A percentile compares a stretch with the other conserved stretches of the same genome.
phyloP scores from a whole-genome alignment of 2,797 vertebrate species.

The Pangasius macronema region DNA sequence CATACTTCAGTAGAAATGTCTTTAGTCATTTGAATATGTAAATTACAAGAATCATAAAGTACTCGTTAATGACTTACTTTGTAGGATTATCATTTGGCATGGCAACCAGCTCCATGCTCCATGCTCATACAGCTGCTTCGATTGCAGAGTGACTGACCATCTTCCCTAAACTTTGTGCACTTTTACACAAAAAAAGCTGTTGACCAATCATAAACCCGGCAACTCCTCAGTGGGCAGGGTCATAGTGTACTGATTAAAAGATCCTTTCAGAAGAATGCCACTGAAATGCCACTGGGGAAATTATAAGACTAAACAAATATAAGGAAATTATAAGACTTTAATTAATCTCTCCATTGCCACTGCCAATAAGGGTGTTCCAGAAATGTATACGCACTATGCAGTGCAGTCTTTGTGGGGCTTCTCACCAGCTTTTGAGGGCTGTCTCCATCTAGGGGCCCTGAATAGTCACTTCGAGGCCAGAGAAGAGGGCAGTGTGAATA shows the following conservation, averaged over 20 bases:
- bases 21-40: background rate
- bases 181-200: background rate
- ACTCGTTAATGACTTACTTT: conserved; percentile 3
- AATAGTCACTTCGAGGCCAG: background rate
- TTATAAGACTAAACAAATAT: background rate
- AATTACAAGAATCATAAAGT: background rate
- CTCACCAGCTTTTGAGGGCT: background rate
- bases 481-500: background rate
- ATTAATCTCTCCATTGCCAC: background rate
- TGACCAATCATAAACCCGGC: conserved; percentile 23
- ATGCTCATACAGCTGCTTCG: background rate
- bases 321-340: no score
- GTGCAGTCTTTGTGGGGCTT: background rate
- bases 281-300: background rate
- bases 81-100: background rate
- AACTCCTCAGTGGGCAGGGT: background rate
- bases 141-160: background rate
- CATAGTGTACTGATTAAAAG: background rate
- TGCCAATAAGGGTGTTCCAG: background rate
- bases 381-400: background rate
- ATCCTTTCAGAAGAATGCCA: background rate
- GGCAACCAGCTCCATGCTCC: conserved; percentile 11
- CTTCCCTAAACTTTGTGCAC: background rate
- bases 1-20: background rate
- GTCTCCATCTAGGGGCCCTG: background rate